phyloP scores from a whole-genome alignment of 2,113 vertebrate species.

The Trematocara variabile region DNA sequence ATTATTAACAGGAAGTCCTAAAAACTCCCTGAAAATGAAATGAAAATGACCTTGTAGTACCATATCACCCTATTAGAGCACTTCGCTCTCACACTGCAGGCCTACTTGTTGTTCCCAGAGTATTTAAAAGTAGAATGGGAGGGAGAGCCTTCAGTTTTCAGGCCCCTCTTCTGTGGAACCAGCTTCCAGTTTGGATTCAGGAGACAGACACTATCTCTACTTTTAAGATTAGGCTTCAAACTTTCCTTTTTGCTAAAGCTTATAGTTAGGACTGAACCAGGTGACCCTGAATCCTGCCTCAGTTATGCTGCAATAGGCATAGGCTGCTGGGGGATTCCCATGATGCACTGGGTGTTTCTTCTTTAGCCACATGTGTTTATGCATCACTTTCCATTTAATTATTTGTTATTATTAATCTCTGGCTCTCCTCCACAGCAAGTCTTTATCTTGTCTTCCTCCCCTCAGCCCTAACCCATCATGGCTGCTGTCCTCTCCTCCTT shows the following conservation, averaged over 20 bases:
- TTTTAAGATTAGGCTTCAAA: too few species aligned
- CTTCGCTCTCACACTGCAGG: too few species aligned
- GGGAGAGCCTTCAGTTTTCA: background rate
- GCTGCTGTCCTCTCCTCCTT: accelerated
- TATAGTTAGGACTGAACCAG: too few species aligned
- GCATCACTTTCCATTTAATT: accelerated
- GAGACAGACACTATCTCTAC: too few species aligned
- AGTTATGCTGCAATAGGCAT: too few species aligned
- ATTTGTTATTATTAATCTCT: background rate
- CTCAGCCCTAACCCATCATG: accelerated
- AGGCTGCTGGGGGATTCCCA: too few species aligned
- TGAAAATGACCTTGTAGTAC: too few species aligned
- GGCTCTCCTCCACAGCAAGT: background rate
- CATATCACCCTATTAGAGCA: too few species aligned
- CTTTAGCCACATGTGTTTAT: background rate
- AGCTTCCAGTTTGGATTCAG: too few species aligned
- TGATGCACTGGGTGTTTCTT: background rate
- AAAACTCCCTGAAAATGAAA: accelerated
- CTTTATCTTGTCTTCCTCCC: background rate
- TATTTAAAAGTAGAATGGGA: background rate
- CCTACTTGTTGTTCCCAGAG: background rate
- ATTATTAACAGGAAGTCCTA: too few species aligned
- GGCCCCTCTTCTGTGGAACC: background rate
- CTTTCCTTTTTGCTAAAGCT: too few species aligned
- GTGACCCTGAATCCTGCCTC: too few species aligned